Evolutionary conservation across 2,888 invertebrate species (phyloP).

Genomic region (Heliconius ismenius): DNA sequence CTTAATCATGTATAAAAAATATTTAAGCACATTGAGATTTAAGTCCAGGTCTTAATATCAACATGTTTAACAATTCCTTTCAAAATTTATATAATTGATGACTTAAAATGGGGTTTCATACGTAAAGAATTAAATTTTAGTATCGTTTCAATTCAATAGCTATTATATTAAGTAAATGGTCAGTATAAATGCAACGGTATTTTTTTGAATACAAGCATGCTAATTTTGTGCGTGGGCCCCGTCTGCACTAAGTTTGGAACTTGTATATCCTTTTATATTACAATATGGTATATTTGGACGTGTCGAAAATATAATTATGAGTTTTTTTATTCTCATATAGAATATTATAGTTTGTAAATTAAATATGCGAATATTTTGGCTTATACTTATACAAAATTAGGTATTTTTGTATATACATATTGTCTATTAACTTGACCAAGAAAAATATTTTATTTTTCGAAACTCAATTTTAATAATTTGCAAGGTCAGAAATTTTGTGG

Average conservation of each 20-base stretch:
- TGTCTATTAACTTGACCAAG: too few species aligned
- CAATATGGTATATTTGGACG: not conserved
- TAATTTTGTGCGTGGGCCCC: constrained; percentile 11
- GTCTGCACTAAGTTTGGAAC: not conserved
- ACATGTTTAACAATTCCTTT: not conserved
- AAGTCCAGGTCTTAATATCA: not conserved
- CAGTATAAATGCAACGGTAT: constrained; percentile 20
- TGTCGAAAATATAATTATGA: constrained; percentile 10
- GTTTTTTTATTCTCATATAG: not conserved
- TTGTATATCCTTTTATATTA: constrained; percentile 8
- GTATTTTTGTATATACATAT: too few species aligned
- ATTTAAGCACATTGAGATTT: too few species aligned
- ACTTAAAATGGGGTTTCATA: not conserved
- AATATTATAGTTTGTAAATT: not conserved
- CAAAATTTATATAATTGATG: not conserved
- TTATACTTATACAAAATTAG: too few species aligned
- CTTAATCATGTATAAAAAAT: too few species aligned
- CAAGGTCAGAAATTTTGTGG: too few species aligned
- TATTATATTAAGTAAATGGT: not conserved
- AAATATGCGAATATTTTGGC: not conserved
- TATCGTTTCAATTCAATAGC: not conserved
- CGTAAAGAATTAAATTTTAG: not conserved
- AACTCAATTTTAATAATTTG: too few species aligned
- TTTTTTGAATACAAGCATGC: not conserved
- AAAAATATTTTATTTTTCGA: too few species aligned